Percentiles rank a stretch among this genome's conserved stretches.
These are phyloP conservation scores for Campoletis raptor DNA, from an alignment of 2,888 invertebrate genomes.

Conservation along the genomic window DNA sequence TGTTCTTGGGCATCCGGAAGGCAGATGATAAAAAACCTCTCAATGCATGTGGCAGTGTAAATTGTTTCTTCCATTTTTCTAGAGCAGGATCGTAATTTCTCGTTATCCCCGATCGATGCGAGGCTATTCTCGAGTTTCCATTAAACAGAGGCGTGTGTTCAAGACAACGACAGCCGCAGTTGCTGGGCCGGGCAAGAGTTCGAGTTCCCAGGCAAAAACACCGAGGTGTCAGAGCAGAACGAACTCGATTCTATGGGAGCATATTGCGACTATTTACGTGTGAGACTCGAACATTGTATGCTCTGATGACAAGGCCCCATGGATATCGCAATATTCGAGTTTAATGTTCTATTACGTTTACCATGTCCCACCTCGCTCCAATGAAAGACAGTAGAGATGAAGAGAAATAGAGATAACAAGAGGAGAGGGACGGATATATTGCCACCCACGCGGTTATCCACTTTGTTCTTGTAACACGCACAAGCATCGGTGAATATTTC, in stretches of 20 bases:
- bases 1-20: neutral
- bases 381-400: constrained; percentile 4
- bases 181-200: constrained; percentile 54
- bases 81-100: constrained; percentile 37
- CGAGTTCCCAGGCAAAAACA: constrained; percentile 61
- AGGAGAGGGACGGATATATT: neutral
- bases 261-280: constrained; percentile 57
- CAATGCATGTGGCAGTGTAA: constrained; percentile 5
- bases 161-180: constrained; percentile 27
- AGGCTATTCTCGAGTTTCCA: constrained; percentile 50
- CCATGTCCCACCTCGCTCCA: constrained; percentile 52
- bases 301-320: constrained; percentile 49
- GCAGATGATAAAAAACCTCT: neutral
- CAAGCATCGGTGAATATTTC: constrained; percentile 56
- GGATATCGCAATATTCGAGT: constrained; percentile 46
- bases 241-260: constrained; percentile 44
- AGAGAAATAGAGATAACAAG: neutral
- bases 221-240: constrained; percentile 49
- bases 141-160: constrained; percentile 51
- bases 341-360: constrained; percentile 59
- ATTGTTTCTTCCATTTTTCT: neutral
- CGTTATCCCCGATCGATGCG: constrained; percentile 54
- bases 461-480: constrained; percentile 53
- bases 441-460: constrained; percentile 50
- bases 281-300: constrained; percentile 58